Base-by-base conservation (phyloP, 1,140 invertebrate species). In the Eciton burchellii region DNA sequence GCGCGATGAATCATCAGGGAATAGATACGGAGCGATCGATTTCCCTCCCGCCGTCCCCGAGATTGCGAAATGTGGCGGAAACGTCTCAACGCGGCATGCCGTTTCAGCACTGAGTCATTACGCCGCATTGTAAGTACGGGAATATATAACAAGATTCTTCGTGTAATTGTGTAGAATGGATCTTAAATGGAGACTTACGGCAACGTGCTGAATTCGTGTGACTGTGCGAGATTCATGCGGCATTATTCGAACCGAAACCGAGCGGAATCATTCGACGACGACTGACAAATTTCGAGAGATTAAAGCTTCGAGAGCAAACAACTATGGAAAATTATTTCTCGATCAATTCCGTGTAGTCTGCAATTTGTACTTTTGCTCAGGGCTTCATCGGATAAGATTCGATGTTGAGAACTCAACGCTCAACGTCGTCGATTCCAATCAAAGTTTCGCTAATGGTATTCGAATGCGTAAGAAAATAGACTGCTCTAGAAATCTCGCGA, bases 121-220 rank as follows among this genome's bases (percentile, higher is more conserved):
- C 91, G 90, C 88, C 89, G 90, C 90, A 92, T 92, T 91, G 91
- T 91, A 92, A 87, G 89, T 91, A 91, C 88, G 91, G 90, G 89
- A 90, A 87, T 89, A 89, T 92, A 91, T 92, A 92, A 92, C 92
- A 93, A 93, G 91, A 91, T 90, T 92, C 90, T 90, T 91, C 89
- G 91, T 90, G 92, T 92, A 92, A 93, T 92, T 91, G 89, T 91
- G 88, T 83, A 89, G 90, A 92, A 92, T 92, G 88, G 89, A 92
- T 92, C 90, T 90, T 87, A 86, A 88, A 90, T 84, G 79, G 76
- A 81, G 84, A 56, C 49, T 52, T 16, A 71, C 83, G 26, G 54
- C 52, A 24, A 47, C 66, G 12, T 70, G 63, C 63, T 71, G 43
- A 26, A 56, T 59, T 29, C 73, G 24, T 47, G 21, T 47, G 35